phyloP scores from a whole-genome alignment of 2,797 vertebrate species.

The Gastrophryne carolinensis region DNA sequence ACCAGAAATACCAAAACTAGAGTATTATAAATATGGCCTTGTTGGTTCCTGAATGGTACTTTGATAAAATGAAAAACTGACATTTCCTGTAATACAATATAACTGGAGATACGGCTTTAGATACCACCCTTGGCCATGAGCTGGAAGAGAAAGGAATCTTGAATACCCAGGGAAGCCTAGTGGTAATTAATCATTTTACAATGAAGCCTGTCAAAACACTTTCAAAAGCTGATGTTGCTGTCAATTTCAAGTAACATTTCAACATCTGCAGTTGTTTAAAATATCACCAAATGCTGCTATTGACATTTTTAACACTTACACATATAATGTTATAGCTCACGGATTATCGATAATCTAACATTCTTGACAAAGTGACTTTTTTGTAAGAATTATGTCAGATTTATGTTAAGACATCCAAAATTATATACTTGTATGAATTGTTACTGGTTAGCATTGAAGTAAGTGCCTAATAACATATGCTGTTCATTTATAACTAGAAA shows the following conservation, averaged over 20 bases:
- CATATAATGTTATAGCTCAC: background rate
- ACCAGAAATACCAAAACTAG: background rate
- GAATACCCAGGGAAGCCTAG: constrained; percentile 75
- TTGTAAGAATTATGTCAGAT: no score
- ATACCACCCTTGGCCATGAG: constrained; percentile 71
- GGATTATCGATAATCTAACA: background rate
- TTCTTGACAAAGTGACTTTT: background rate
- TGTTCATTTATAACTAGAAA: no score
- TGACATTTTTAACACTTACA: constrained; percentile 64
- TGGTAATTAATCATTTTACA: constrained; percentile 95
- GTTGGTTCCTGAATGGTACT: constrained; percentile 61
- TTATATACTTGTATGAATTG: no score
- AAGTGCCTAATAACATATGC: no score
- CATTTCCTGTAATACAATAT: constrained; percentile 71
- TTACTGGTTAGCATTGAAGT: no score
- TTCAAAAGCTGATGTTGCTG: constrained; percentile 83
- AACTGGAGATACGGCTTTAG: constrained; percentile 77
- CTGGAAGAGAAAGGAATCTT: constrained; percentile 84
- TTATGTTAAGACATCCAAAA: no score
- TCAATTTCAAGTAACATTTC: constrained; percentile 78
- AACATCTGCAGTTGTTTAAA: constrained; percentile 83
- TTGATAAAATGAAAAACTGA: constrained; percentile 64
- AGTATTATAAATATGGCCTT: constrained; percentile 15
- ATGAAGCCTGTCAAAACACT: constrained; percentile 89
- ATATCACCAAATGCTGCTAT: constrained; percentile 58